A percentile compares a stretch with the other conserved stretches of the same genome.
phyloP scores from a whole-genome alignment of 2,113 vertebrate genomes.

The Calonectris borealis region DNA sequence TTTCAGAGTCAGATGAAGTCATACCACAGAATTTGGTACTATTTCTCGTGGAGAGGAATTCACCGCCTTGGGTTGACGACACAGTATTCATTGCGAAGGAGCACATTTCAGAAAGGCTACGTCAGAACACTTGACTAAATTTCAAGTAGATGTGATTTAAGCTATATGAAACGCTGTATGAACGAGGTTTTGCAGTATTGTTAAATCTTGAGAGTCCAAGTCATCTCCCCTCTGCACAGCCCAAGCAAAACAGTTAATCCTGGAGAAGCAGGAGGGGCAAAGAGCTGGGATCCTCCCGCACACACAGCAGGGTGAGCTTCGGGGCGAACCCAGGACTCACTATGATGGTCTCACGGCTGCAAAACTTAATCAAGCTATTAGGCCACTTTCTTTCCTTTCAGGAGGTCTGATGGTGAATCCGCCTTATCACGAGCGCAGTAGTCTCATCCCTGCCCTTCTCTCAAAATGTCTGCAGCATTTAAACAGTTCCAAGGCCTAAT shows the following conservation, averaged over 20 bases:
- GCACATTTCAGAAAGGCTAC: neutral
- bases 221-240: neutral
- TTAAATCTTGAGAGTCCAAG: neutral
- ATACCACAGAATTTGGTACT: neutral
- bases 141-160: neutral
- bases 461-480: neutral
- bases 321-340: fast-evolving
- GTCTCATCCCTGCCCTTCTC: neutral
- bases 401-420: neutral
- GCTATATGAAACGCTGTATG: fast-evolving
- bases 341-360: fast-evolving
- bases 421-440: fast-evolving
- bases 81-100: neutral
- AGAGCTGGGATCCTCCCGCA: neutral
- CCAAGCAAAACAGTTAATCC: neutral
- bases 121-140: fast-evolving
- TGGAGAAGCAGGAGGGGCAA: neutral
- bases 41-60: neutral
- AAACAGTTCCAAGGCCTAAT: neutral
- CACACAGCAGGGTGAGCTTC: neutral
- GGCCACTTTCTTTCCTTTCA: neutral
- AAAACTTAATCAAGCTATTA: neutral
- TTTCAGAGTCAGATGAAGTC: neutral
- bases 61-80: too few species aligned
- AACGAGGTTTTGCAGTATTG: neutral